These are phyloP conservation scores for Saturnia japonica DNA, from an alignment of 2,888 invertebrate genomes.

Conservation along the genomic window DNA sequence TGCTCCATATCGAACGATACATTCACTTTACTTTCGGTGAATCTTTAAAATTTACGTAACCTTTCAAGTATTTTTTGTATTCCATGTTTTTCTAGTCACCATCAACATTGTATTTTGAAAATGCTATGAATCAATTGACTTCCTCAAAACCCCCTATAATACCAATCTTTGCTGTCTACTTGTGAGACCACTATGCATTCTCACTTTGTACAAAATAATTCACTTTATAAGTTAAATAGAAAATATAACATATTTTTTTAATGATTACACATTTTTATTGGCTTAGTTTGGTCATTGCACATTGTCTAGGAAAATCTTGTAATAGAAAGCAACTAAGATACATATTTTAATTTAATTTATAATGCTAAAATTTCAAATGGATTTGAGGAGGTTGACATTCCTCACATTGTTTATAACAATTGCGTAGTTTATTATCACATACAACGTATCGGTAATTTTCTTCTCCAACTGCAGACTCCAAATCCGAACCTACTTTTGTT, in stretches of 20 bases:
- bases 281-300: too few species aligned
- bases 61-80: too few species aligned
- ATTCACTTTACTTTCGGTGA: too few species aligned
- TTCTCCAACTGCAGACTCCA: slow-evolving; percentile 6
- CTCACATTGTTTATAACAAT: slow-evolving; percentile 19
- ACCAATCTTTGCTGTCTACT: too few species aligned
- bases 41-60: too few species aligned
- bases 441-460: slow-evolving; percentile 1
- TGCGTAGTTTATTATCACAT: slow-evolving; percentile 13
- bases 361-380: slow-evolving; percentile 1
- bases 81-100: too few species aligned
- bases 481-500: slow-evolving; percentile 32
- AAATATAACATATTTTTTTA: too few species aligned
- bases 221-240: too few species aligned
- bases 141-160: too few species aligned
- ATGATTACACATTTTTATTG: neutral
- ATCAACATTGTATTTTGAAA: neutral
- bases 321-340: neutral
- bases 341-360: neutral
- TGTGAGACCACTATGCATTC: too few species aligned
- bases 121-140: neutral
- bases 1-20: too few species aligned
- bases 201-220: too few species aligned
- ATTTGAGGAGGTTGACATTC: slow-evolving; percentile 11
- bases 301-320: neutral